These are phyloP conservation scores for Cataglyphis rosenhaueri DNA, from an alignment of 2,888 invertebrate species.

Conservation along the genomic window DNA sequence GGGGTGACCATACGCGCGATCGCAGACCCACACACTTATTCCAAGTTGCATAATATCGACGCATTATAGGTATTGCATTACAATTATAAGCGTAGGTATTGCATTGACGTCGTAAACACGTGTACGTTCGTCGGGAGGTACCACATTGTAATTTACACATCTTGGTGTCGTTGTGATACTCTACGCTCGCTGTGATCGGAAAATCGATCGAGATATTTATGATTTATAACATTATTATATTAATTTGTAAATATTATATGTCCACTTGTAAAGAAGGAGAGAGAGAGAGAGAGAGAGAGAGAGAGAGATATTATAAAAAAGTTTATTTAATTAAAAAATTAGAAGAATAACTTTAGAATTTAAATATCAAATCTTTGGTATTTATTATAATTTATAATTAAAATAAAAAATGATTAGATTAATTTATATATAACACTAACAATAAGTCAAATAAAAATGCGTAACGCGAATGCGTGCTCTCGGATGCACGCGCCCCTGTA, in stretches of 20 bases:
- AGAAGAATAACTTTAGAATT: not conserved
- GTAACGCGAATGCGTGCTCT: not conserved
- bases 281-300: too few species aligned
- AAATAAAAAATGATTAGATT: not conserved
- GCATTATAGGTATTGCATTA: constrained; percentile 28
- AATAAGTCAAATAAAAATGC: not conserved
- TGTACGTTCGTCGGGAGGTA: not conserved
- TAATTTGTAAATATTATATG: constrained; percentile 3
- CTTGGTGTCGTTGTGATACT: not conserved
- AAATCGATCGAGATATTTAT: constrained; percentile 17
- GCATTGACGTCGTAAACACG: constrained; percentile 23
- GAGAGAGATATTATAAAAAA: not conserved
- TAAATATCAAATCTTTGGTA: not conserved
- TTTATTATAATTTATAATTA: not conserved
- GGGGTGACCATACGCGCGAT: constrained; percentile 25
- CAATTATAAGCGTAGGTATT: constrained; percentile 43
- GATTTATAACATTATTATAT: constrained; percentile 4
- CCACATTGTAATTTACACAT: constrained; percentile 2
- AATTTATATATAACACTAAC: not conserved
- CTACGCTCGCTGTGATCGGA: not conserved
- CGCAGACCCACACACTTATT: constrained; percentile 41
- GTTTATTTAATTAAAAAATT: not conserved
- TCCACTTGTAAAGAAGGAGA: not conserved
- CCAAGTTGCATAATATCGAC: constrained; percentile 51
- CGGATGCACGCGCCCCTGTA: constrained; percentile 16